Base-by-base conservation (phyloP, 1,140 invertebrate species). In the Drosophila athabasca region DNA sequence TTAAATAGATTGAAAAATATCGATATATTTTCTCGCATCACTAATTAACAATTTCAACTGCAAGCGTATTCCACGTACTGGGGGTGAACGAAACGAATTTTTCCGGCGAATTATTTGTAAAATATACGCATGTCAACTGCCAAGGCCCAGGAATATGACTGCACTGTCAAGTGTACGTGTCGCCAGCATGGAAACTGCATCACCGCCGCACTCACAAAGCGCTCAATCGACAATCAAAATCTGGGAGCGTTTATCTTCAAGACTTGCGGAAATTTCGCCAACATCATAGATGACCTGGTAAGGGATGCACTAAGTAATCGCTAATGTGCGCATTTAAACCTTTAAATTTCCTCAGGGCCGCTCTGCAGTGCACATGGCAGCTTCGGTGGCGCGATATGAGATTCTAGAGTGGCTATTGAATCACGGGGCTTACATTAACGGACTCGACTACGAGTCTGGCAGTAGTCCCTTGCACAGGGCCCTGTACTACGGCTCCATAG, bases 401-500 rank as follows among this genome's bases (percentile, higher is more conserved):
- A 91, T 95, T 39, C 91, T 94, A 5, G 93, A 94, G 71, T 96
- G 95, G 95, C 90, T 96, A 6, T 46, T 96, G 3, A 92, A 93
- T 29, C 93, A 91, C 13, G 92, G 94, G 44, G 92, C 93, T 2
- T 92, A 93, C 76, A 87, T 95, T 2, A 94, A 94, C 81, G 81
- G 83, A 0, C 94, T 93, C 71, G 95, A 96, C 85, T 73, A 58
- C 11, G 95, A 96, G 87, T 95, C 95, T 35, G 94, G 94, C 0
- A 95, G 94, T 91, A 95, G 95, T 51, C 92, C 95, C 0, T 81
- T 96, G n/a, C 95, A 96, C 83, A 91, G 95, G 54, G 94, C 95
- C 48, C 77, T 95, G 5, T 95, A 94, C 90, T 95, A 95, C 92
- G 95, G 95, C 7, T 94, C 95, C 66, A 92, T 96, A 39, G 90